phyloP scores from a whole-genome alignment of 1,140 invertebrate species.

The Neoseiulus cucumeris region DNA sequence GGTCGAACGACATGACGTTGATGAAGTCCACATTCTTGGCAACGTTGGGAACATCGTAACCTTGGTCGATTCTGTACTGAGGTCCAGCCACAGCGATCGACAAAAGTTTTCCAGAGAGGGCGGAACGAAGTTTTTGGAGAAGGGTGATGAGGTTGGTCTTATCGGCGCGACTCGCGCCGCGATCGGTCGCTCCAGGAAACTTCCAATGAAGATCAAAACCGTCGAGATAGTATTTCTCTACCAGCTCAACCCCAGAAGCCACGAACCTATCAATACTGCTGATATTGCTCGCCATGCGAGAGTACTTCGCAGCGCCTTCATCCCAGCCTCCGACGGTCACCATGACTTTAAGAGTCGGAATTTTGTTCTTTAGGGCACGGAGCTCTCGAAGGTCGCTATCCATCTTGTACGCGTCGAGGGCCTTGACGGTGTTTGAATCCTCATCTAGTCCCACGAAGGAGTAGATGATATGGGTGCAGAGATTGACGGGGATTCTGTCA shows the following conservation, averaged over 20 bases:
- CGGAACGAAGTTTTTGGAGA: background rate
- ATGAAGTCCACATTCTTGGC: conserved; percentile 50
- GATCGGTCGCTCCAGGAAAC: conserved; percentile 22
- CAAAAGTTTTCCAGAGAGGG: background rate
- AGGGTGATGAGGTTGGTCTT: background rate
- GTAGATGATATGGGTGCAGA: conserved; percentile 59
- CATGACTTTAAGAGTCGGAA: conserved; percentile 49
- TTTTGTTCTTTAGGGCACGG: conserved; percentile 36
- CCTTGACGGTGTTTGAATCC: conserved; percentile 22
- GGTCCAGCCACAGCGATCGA: background rate
- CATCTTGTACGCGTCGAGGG: background rate
- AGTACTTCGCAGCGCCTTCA: conserved; percentile 46
- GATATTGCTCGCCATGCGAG: conserved; percentile 38
- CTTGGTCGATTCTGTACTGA: conserved; percentile 30
- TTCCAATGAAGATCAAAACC: conserved; percentile 43
- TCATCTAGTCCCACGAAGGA: conserved; percentile 46
- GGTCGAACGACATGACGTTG: conserved; percentile 71
- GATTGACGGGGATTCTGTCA: background rate
- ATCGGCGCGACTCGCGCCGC: background rate
- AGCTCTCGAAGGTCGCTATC: background rate
- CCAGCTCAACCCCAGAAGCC: conserved; percentile 41
- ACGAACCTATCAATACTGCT: conserved; percentile 47
- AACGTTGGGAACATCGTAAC: conserved; percentile 51
- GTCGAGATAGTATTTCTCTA: conserved; percentile 37
- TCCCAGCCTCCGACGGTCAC: conserved; percentile 64